Base-by-base conservation (phyloP, 2,113 vertebrate genomes). In the Crotalus helleri region DNA sequence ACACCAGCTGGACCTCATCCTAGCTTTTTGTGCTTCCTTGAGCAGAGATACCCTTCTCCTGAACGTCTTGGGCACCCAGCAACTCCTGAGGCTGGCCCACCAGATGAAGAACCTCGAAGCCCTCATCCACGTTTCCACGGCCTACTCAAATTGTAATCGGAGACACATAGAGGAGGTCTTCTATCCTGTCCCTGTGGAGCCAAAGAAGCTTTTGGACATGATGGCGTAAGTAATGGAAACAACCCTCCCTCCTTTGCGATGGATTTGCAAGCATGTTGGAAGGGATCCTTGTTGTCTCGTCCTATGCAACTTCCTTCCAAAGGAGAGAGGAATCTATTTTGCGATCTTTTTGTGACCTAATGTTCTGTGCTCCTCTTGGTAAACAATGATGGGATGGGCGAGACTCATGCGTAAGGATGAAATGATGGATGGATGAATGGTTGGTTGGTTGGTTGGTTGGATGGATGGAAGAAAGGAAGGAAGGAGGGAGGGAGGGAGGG, bases 121-220 rank as follows among this genome's bases (percentile, higher is more conserved):
- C 96, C 99, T 99, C 97, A 96, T 99, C 92, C 99, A 99, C 95
- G 97, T 99, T 97, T 99, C 99, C 94, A 99, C 99, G 0, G 99
- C 99, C 96, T 99, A 98, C 94, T 98, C 99, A 94, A 99, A 99
- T 96, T 99, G 99, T 88, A 97, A 99, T 96, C 98, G 98, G 94
- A 98, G 97, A 85, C 97, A 98, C 97, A 99, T 99, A 21, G 99
- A 99, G 1, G 99, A 99, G 96, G 94, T 99, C 95, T 97, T 99
- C 97, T 99, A 99, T 95, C 98, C 98, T 0, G 98, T 98, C 3
- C 98, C 99, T 0, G 98, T 99, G 10, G 98, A 99, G 94, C 99
- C 99, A 89, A 97, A 97, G 95, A 98, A 99, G 91, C 98, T 99
- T 96, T 99, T 99, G 0, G 98, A 99, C 23, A 98, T 99, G 57